Percentiles rank a stretch among this genome's conserved stretches.
Conservation (phyloP, 2,888 invertebrate species). For the Dryobota labecula region DNA sequence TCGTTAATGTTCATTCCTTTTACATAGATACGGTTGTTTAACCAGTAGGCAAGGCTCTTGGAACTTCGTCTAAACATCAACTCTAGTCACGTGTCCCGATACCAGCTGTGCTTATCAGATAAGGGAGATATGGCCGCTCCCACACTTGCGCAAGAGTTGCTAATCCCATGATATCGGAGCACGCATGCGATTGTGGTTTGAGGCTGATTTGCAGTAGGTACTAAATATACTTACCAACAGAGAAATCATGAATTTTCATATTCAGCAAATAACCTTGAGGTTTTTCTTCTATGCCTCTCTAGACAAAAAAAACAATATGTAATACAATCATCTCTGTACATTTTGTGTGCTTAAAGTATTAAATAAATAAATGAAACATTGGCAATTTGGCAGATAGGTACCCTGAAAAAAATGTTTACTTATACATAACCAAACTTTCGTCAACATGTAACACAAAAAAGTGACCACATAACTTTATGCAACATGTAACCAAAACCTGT, state of each 20-base stretch:
- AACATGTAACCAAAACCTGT: too few relatives aligned
- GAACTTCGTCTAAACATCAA: slow-evolving; percentile 1
- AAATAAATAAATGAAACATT: too few relatives aligned
- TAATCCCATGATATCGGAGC: slow-evolving; percentile 44
- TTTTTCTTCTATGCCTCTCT: background rate
- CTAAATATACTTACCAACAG: background rate
- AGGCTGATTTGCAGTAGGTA: slow-evolving; percentile 33
- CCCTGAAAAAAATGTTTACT: too few relatives aligned
- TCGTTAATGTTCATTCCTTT: background rate
- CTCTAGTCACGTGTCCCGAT: slow-evolving; percentile 34
- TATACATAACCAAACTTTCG: too few relatives aligned
- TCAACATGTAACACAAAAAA: too few relatives aligned
- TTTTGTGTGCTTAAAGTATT: too few relatives aligned
- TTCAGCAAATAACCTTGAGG: background rate
- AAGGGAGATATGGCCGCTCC: slow-evolving; percentile 49
- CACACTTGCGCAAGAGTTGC: slow-evolving; percentile 42
- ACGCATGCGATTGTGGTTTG: slow-evolving; percentile 32
- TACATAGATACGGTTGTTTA: background rate
- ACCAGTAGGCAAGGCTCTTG: background rate
- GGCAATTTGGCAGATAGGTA: too few relatives aligned
- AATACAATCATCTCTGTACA: too few relatives aligned
- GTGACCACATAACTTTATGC: too few relatives aligned
- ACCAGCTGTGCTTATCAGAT: slow-evolving; percentile 46
- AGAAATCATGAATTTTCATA: background rate
- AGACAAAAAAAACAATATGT: too few relatives aligned